Percentiles rank a stretch among this genome's conserved stretches.
phyloP scores from a whole-genome alignment of 2,888 invertebrate species.

The Galerucella calmariensis region DNA sequence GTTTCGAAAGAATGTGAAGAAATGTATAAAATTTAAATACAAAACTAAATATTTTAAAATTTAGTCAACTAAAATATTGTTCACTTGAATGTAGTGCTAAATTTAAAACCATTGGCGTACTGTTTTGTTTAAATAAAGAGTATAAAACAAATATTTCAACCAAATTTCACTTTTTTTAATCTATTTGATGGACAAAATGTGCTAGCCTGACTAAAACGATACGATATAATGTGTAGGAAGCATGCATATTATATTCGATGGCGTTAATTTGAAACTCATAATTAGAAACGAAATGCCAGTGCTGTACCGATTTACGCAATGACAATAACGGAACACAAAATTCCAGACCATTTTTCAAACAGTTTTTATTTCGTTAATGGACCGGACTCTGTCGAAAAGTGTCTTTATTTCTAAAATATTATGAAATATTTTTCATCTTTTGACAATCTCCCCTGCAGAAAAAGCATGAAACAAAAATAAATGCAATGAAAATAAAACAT shows the following conservation, averaged over 20 bases:
- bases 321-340: constrained; percentile 27
- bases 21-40: not conserved
- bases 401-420: not conserved
- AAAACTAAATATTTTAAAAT: too few relatives aligned
- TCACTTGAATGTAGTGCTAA: too few relatives aligned
- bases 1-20: not conserved
- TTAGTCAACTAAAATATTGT: too few relatives aligned
- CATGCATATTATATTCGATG: not conserved
- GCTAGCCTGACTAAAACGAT: not conserved
- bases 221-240: not conserved
- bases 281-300: constrained; percentile 32
- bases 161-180: not conserved
- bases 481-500: too few relatives aligned
- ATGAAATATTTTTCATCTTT: not conserved
- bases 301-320: constrained; percentile 34
- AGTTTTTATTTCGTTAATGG: constrained; percentile 3
- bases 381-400: constrained; percentile 14
- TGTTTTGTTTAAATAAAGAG: too few relatives aligned
- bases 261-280: constrained; percentile 29
- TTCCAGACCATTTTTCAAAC: constrained; percentile 11
- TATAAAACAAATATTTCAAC: too few relatives aligned
- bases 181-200: not conserved
- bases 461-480: too few relatives aligned
- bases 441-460: too few relatives aligned
- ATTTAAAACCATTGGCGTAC: too few relatives aligned